A percentile compares a stretch with the other conserved stretches of the same genome.
phyloP scores from a whole-genome alignment of 2,113 vertebrate genomes.

The Grammomys dolichurus region DNA sequence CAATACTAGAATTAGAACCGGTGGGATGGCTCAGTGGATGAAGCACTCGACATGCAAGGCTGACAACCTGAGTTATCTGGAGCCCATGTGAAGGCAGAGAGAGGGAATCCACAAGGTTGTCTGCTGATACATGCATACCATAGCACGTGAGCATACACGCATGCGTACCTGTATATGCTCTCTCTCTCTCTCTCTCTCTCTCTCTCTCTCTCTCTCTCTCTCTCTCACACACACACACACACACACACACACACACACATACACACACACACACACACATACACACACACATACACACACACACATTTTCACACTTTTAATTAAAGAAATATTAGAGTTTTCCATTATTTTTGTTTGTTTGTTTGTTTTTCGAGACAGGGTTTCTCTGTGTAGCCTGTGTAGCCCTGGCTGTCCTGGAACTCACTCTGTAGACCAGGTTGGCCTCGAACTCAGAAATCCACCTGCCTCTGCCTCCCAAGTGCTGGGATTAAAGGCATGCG shows the following conservation, averaged over 20 bases:
- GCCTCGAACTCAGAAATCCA: no score
- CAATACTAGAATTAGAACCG: neutral
- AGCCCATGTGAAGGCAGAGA: neutral
- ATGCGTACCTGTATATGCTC: no score
- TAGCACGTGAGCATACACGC: neutral
- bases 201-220: no score
- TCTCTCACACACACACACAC: no score
- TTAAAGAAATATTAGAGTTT: neutral
- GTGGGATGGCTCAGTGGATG: neutral
- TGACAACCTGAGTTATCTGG: neutral
- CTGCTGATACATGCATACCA: neutral
- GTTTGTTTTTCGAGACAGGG: no score
- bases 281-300: no score
- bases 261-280: neutral
- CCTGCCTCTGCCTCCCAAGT: no score
- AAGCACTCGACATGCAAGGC: neutral
- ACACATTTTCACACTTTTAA: neutral
- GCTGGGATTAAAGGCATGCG: no score
- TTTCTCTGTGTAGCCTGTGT: no score
- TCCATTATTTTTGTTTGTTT: neutral
- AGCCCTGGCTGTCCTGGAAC: no score
- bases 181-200: no score
- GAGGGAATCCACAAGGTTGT: neutral
- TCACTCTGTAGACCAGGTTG: no score
- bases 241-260: neutral